Percentiles rank a stretch among this genome's conserved stretches.
phyloP scores from a whole-genome alignment of 2,797 vertebrate genomes.

The Pempheris klunzingeri region DNA sequence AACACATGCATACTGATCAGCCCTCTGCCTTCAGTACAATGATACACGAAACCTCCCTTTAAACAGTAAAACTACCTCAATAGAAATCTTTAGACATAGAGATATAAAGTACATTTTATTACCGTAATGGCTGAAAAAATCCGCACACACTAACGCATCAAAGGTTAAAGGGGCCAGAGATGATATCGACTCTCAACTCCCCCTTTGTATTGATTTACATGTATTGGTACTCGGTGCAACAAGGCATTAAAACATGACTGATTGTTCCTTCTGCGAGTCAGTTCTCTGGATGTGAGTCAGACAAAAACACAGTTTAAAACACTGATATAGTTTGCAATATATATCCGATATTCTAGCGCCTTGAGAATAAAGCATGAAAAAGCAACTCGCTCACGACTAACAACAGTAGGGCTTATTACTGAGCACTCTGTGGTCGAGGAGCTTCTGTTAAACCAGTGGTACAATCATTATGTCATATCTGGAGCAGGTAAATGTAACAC shows the following conservation, averaged over 20 bases:
- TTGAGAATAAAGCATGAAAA: neutral
- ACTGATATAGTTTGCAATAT: neutral
- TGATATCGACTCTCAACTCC: no score
- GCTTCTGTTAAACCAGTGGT: neutral
- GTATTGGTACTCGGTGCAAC: neutral
- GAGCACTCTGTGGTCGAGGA: neutral
- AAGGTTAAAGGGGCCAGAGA: no score
- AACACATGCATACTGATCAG: conserved; percentile 31
- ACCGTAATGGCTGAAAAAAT: neutral
- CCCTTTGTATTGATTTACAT: neutral
- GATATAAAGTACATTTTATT: neutral
- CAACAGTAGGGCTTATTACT: neutral
- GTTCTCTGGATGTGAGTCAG: no score
- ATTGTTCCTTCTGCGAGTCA: no score
- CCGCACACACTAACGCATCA: no score
- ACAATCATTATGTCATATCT: conserved; percentile 19
- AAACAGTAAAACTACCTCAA: neutral
- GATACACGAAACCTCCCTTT: neutral
- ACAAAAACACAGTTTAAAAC: neutral
- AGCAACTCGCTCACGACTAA: neutral
- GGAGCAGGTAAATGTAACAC: conserved; percentile 12
- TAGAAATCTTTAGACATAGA: neutral
- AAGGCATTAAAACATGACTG: conserved; percentile 12
- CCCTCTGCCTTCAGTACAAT: neutral
- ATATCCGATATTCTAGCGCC: neutral